Base-by-base conservation (phyloP, 2,113 vertebrate species). In the Rousettus leschenaultii region DNA sequence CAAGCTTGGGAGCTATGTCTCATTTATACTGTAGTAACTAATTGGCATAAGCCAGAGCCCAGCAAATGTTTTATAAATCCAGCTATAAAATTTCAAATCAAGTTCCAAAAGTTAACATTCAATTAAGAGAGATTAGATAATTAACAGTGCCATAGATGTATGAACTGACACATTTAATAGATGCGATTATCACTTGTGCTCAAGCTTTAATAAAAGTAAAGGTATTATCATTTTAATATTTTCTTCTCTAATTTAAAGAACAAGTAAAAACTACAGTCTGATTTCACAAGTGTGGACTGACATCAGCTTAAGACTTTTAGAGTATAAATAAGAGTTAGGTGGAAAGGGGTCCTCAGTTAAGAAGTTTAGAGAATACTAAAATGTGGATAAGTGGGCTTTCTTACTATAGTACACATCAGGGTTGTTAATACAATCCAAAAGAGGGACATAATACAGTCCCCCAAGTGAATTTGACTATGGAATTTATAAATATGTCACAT, bases 281-380 rank as follows among this genome's bases (percentile, higher is more conserved):
- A 68, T 90, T 90, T 89, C 18, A 11, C 21, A 95, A 79, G 18
- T 24, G 35, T 53, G 22, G 30, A 84, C 24, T 53, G 30, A 86
- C 28, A 78, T 33, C 43, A 95, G 86, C 11, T 82, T 75, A 93
- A 95, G 24, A 24, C 28, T 74, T 86, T 68, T 61, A 80, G 68
- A 6, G 48, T 66, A 57, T 51, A 73, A 92, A 6, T 74, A 73
- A 88, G 13, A 86, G 8, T 79, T 85, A 68, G 30, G 21, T 63
- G 28, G 35, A 92, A 94, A 94, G 26, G 3, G 10, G 3, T 43
- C 16, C 51, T 68, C 53, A 80, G 51, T 84, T 86, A 35, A 85
- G 61, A 90, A 82, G 51, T 55, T 28, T 63, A 43, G 24, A 82
- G 35, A 96, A 93, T 90, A 24, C 24, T 91, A n/a, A 94, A 91